Base-by-base conservation (phyloP, 30 jellyfish, hydroid and myxozoan genomes). In the Cassiopea xamachana region DNA sequence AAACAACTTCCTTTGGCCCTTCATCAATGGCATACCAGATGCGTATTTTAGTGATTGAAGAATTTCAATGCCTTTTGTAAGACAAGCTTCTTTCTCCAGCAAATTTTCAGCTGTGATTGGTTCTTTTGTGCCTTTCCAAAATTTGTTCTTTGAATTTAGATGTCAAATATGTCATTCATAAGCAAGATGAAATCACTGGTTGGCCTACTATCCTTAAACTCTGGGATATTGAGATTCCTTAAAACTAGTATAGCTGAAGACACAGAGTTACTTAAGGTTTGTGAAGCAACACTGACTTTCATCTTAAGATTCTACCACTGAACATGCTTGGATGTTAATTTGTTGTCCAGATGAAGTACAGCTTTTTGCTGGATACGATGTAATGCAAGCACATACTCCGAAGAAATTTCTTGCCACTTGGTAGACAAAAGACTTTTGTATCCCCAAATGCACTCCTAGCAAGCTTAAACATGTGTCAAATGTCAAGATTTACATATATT, bases 271-370 rank as follows among this genome's bases (percentile, higher is more conserved):
- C 92, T 79, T 6, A 79, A 64, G 6, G 91, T 89, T 55, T 89
- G 96, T 1, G 96, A 87, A 80, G 92, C 92, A 14, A 89, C 87
- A 49, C 87, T 89, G 39, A 89, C 96, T 50, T 89, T 80, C 89
- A 79, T 69, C 55, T 89, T 89, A 68, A 79, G 88, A 60, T 89
- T 89, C 51, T 79, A 87, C 91, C 96, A 89, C 19, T 80, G 67
- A 19, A 80, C 80, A 50, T 89, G 91, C 46, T 16, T 72, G 46
- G 92, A 75, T 79, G 67, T 79, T 19, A 81, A 50, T 58, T 79
- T 89, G 48, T 89, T 89, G 27, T 81, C 91, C 15, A 89, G 68
- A 55, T 49, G 82, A 46, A 69, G 71, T 18, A 80, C 13, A 64
- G 79, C 96, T 45, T 80, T 80, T 49, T 81, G 77, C 76, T 87